phyloP scores from a whole-genome alignment of 2,797 vertebrate genomes.

The Lepus oiostolus region DNA sequence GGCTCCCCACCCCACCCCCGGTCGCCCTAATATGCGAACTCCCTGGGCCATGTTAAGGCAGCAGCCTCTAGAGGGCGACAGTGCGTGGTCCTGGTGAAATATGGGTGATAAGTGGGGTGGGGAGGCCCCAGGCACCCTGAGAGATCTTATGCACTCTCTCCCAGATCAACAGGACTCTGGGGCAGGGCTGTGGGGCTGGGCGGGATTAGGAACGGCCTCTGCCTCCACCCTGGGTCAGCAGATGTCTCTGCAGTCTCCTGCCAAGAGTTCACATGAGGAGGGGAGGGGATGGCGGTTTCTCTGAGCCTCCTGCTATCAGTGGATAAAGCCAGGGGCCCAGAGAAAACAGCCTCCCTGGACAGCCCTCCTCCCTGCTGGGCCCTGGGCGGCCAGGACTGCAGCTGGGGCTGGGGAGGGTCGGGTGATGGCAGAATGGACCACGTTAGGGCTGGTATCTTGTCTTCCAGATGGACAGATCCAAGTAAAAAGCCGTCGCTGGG shows the following conservation, averaged over 20 bases:
- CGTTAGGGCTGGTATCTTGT: slow-evolving; percentile 29
- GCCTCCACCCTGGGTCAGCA: slow-evolving; percentile 75
- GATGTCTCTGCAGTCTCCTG: slow-evolving; percentile 71
- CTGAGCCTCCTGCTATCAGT: slow-evolving; percentile 60
- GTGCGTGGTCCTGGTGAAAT: not conserved
- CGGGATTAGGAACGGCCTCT: slow-evolving; percentile 45
- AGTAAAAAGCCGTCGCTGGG: slow-evolving; percentile 24
- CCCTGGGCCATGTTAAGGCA: slow-evolving; percentile 24
- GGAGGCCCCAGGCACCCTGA: too few relatives aligned
- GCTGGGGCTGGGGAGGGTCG: not conserved
- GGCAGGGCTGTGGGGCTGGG: slow-evolving; percentile 38
- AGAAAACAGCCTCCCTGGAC: not conserved
- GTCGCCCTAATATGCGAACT: not conserved
- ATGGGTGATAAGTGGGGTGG: too few relatives aligned
- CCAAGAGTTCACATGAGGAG: slow-evolving; percentile 75
- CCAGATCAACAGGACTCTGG: slow-evolving; percentile 21
- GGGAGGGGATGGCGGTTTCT: slow-evolving; percentile 58
- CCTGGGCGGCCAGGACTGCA: slow-evolving; percentile 59
- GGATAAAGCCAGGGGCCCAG: slow-evolving; percentile 55
- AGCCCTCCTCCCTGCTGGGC: not conserved
- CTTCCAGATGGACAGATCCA: slow-evolving; percentile 26
- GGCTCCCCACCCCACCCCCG: not conserved
- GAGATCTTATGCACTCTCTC: slow-evolving; percentile 49
- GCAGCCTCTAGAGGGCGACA: slow-evolving; percentile 22
- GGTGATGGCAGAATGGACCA: not conserved